Conservation (phyloP, 2,888 invertebrate genomes). For the Homarus gammarus region DNA sequence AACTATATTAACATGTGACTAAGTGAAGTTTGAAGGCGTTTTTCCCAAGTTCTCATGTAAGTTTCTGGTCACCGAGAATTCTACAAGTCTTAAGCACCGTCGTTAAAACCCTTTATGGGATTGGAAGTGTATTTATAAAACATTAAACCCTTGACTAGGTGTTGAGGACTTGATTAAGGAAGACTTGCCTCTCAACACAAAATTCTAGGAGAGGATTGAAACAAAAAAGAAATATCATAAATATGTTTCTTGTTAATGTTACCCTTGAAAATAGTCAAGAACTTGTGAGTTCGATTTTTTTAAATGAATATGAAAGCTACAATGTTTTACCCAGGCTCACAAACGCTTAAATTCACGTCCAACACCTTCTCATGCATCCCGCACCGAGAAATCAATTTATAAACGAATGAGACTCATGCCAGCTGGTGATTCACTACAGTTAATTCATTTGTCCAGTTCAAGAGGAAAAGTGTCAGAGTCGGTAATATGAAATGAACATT, state of each 20-base stretch:
- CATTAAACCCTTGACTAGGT: neutral
- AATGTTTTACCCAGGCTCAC: too few relatives aligned
- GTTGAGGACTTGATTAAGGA: neutral
- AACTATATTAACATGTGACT: constrained; percentile 2
- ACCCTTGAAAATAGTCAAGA: too few relatives aligned
- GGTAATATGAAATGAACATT: too few relatives aligned
- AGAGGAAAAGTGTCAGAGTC: neutral
- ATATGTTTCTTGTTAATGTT: too few relatives aligned
- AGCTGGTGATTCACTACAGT: neutral
- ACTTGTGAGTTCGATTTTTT: too few relatives aligned
- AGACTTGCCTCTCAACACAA: neutral
- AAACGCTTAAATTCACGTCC: too few relatives aligned
- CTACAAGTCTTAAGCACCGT: constrained; percentile 38
- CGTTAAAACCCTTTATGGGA: constrained; percentile 15
- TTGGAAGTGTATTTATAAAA: neutral
- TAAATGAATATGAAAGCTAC: too few relatives aligned
- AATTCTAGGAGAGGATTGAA: too few relatives aligned
- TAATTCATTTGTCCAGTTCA: neutral
- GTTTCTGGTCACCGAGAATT: neutral
- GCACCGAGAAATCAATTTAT: too few relatives aligned
- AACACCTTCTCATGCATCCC: too few relatives aligned
- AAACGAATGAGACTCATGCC: neutral
- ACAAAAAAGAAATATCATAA: too few relatives aligned
- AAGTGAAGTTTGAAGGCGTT: neutral
- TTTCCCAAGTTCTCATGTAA: neutral